Conservation (phyloP, 2,888 invertebrate genomes). For the Vannuccia rotundouncinata region DNA sequence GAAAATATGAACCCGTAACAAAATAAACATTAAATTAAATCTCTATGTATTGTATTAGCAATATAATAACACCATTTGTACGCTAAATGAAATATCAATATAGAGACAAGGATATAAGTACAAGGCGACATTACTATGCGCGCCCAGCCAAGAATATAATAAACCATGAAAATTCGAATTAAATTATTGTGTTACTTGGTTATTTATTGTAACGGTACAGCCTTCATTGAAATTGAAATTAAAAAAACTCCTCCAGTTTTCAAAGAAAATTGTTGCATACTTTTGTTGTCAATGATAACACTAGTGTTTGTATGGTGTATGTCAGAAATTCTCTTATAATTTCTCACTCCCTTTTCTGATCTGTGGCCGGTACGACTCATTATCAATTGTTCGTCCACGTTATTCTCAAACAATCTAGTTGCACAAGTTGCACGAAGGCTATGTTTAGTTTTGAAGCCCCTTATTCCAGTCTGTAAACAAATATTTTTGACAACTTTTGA, state of each 20-base stretch:
- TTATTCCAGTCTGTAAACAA: neutral
- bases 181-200: no score
- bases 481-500: neutral
- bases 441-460: neutral
- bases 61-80: no score
- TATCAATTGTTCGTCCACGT: neutral
- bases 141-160: no score
- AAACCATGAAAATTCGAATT: no score
- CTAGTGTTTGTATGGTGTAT: neutral
- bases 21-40: no score
- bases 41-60: no score
- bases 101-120: no score
- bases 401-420: neutral
- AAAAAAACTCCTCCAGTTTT: neutral
- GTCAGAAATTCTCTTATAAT: neutral
- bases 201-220: neutral
- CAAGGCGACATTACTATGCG: no score
- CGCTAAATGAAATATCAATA: no score
- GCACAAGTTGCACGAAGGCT: neutral
- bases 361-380: neutral
- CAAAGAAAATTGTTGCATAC: neutral
- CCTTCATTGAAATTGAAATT: neutral
- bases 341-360: neutral
- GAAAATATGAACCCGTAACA: no score
- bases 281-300: neutral